Conservation (phyloP, 2,888 invertebrate species). For the Drosophila cracens region DNA sequence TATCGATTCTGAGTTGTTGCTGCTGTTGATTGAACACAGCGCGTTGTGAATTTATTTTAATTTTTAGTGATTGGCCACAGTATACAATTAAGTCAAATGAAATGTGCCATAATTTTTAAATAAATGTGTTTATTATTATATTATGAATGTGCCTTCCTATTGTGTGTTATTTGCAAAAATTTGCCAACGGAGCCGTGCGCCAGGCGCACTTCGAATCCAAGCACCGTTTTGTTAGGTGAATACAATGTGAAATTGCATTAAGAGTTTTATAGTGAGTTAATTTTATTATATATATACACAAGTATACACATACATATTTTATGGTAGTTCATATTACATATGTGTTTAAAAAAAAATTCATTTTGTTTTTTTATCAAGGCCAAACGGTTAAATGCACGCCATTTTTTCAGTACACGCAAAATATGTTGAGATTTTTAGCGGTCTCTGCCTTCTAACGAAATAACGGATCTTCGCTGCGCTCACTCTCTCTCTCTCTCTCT, state of each 20-base stretch:
- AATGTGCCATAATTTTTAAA: constrained; percentile 48
- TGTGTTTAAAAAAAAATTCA: neutral
- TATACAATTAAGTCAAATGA: constrained; percentile 23
- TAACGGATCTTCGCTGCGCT: constrained; percentile 51
- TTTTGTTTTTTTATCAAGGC: constrained; percentile 8
- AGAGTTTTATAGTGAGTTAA: constrained; percentile 3
- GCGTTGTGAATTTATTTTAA: constrained; percentile 44
- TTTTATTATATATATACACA: neutral
- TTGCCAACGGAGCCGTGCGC: constrained; percentile 70
- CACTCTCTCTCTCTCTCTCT: constrained; percentile 8
- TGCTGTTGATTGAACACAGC: constrained; percentile 25
- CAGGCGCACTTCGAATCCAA: constrained; percentile 57
- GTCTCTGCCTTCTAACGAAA: constrained; percentile 31
- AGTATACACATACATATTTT: constrained; percentile 2
- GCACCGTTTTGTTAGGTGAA: constrained; percentile 62
- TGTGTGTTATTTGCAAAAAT: constrained; percentile 51
- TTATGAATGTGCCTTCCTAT: constrained; percentile 54
- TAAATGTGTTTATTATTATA: constrained; percentile 59
- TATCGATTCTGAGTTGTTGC: constrained; percentile 31
- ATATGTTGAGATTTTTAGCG: constrained; percentile 18
- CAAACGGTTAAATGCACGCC: constrained; percentile 20
- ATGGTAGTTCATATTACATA: constrained; percentile 13
- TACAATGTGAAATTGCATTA: constrained; percentile 1
- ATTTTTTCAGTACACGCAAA: constrained; percentile 28
- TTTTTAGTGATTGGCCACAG: constrained; percentile 51